Percentiles rank a stretch among this genome's conserved stretches.
Evolutionary conservation across 2,888 invertebrate species (phyloP).

Genomic region (Leucophora obtusa): DNA sequence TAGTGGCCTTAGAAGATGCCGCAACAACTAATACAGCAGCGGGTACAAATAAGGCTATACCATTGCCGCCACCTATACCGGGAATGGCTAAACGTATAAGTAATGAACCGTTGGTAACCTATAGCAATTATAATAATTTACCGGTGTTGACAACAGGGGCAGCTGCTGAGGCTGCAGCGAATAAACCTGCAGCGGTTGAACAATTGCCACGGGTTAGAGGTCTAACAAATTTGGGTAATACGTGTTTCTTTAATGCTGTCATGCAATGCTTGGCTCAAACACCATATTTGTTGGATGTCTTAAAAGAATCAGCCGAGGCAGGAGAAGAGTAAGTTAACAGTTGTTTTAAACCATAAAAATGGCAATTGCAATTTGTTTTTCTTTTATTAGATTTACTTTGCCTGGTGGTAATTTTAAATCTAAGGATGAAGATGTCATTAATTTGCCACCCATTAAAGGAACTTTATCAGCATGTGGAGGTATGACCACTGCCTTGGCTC

Average conservation of each 20-base stretch:
- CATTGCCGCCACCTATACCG: slow-evolving; percentile 70
- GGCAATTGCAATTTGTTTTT: neutral
- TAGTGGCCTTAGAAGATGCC: slow-evolving; percentile 64
- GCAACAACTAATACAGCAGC: slow-evolving; percentile 43
- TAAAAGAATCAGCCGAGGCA: slow-evolving; percentile 84
- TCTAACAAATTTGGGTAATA: slow-evolving; percentile 94
- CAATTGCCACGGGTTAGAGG: slow-evolving; percentile 85
- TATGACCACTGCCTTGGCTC: slow-evolving; percentile 84
- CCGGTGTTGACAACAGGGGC: slow-evolving; percentile 30
- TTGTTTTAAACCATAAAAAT: neutral
- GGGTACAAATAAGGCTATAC: slow-evolving; percentile 57
- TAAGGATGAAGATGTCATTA: slow-evolving; percentile 80
- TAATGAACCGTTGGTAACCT: slow-evolving; percentile 57
- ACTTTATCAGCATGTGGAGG: slow-evolving; percentile 84
- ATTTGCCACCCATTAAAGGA: slow-evolving; percentile 83
- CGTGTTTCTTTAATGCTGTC: slow-evolving; percentile 98
- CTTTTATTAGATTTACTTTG: slow-evolving; percentile 81
- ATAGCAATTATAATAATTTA: slow-evolving; percentile 37
- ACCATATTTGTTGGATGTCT: slow-evolving; percentile 85
- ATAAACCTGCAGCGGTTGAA: slow-evolving; percentile 58
- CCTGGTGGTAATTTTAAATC: slow-evolving; percentile 85
- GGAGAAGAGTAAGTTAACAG: slow-evolving; percentile 81
- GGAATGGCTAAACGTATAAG: slow-evolving; percentile 75
- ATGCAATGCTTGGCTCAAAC: slow-evolving; percentile 95
- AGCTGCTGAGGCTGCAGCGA: slow-evolving; percentile 2